Evolutionary conservation across 2,888 invertebrate genomes (phyloP).

Genomic region (Dolichopus griseipennis): DNA sequence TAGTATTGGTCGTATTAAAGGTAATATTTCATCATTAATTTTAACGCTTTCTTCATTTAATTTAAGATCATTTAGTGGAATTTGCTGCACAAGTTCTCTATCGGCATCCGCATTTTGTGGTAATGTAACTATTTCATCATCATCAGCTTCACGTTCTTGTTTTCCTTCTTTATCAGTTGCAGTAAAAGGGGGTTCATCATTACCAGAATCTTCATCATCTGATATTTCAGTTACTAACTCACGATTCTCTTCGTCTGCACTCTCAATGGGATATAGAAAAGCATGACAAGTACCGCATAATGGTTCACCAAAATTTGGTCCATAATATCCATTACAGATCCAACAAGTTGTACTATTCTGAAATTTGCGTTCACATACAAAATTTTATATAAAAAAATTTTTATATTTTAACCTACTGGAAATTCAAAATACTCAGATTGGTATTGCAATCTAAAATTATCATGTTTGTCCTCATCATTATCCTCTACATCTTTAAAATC

Average conservation of each 20-base stretch:
- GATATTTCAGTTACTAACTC: conserved; percentile 47
- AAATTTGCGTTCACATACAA: neutral
- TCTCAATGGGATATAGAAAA: conserved; percentile 72
- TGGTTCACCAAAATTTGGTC: conserved; percentile 82
- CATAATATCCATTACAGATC: conserved; percentile 86
- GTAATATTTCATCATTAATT: conserved; percentile 33
- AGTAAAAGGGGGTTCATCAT: conserved; percentile 68
- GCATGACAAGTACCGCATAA: conserved; percentile 87
- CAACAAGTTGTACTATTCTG: conserved; percentile 51
- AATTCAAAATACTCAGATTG: neutral
- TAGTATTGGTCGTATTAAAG: conserved; percentile 16
- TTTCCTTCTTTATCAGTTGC: conserved; percentile 33
- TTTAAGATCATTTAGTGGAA: conserved; percentile 23
- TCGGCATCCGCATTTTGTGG: conserved; percentile 14
- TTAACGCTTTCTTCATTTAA: conserved; percentile 24
- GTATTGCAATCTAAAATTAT: neutral
- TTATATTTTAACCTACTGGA: neutral
- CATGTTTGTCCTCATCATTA: neutral
- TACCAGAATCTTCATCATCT: conserved; percentile 88
- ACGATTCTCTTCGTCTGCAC: conserved; percentile 33
- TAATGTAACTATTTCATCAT: conserved; percentile 21
- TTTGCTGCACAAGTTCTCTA: conserved; percentile 10
- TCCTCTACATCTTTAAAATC: neutral
- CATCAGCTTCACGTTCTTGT: conserved; percentile 26
- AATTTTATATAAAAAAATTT: neutral